These are phyloP conservation scores for Keiferia lycopersicella DNA, from an alignment of 2,888 invertebrate genomes.

Conservation along the genomic window DNA sequence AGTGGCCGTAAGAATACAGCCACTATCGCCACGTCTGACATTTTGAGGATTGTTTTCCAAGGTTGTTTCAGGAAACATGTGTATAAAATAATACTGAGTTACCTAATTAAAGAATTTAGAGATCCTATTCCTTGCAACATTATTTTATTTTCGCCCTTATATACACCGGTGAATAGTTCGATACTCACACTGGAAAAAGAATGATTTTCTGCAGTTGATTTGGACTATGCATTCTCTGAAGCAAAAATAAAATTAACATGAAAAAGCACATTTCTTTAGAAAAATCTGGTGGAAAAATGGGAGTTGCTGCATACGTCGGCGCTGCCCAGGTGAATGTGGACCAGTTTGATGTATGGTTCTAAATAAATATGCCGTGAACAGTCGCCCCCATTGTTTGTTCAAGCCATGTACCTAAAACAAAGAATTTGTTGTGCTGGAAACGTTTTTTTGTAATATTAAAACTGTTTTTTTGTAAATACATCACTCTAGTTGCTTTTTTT, in stretches of 20 bases:
- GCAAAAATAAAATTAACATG: not conserved
- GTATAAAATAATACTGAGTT: too few species aligned
- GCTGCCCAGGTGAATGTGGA: slow-evolving; percentile 13
- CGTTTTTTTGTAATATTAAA: not conserved
- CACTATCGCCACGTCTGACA: too few species aligned
- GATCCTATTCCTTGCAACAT: too few species aligned
- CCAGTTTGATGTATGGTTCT: slow-evolving; percentile 29
- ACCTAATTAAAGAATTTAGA: too few species aligned
- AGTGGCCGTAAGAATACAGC: too few species aligned
- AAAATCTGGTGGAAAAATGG: slow-evolving; percentile 18
- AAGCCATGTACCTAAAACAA: slow-evolving; percentile 17
- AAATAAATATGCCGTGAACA: slow-evolving; percentile 31
- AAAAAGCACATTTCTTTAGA: slow-evolving; percentile 8
- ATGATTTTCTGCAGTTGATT: not conserved
- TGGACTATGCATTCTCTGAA: not conserved
- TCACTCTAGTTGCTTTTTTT: too few species aligned
- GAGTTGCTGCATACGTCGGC: slow-evolving; percentile 10
- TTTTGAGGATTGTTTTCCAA: too few species aligned
- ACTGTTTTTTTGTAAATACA: too few species aligned
- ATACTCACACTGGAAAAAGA: not conserved
- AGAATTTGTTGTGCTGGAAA: slow-evolving; percentile 1
- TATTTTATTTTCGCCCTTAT: too few species aligned
- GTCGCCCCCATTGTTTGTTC: slow-evolving; percentile 23
- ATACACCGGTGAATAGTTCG: too few species aligned
- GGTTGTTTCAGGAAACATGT: too few species aligned